Evolutionary conservation across 1,140 invertebrate genomes (phyloP), one percentile per base, ranked within the genome.

Genomic region (Nephila pilipes): DNA sequence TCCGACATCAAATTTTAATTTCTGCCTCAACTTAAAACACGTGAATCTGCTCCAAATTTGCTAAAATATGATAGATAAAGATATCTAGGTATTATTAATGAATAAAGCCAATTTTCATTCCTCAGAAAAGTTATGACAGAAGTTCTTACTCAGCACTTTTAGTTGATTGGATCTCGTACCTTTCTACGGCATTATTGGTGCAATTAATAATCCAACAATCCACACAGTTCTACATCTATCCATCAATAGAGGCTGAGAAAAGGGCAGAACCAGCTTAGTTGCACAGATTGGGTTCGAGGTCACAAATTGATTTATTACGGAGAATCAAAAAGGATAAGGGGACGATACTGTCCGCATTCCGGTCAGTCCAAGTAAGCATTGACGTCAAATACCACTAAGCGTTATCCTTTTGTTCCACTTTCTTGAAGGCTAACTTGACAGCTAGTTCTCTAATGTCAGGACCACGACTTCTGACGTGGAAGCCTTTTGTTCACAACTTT

Each of bases 251-350:
- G 12, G 10, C 81, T n/a, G 81, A 54, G 81, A 83, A 81, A 81
- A 36, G 18, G 83, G 46, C 46, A 85, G 83, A 57, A 4, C 32
- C 1, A 32, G 60, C 85, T 65, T 79, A 75, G 20, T 18, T 6
- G 54, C 69, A 25, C 88, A 54, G 88, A 90, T 90, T 90, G 88
- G 85, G 55, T 58, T 80, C 65, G 88, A 90, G 88, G 88, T 90
- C 88, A 90, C 54, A 90, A 90, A 90, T 90, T 90, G 88, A 90
- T 90, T 90, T 90, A 90, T 90, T 90, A 80, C n/a, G 55, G 54
- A 22, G 69, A 55, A 90, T 80, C 38, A 58, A 69, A 80, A 90
- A 58, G 88, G 88, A 90, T 90, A 80, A 90, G 88, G 22, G 54
- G 88, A 20, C 65, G 65, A 80, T 80, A 90, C 75, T 57, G 88